Conservation (phyloP, 2,113 vertebrate genomes). For the Tichodroma muraria region DNA sequence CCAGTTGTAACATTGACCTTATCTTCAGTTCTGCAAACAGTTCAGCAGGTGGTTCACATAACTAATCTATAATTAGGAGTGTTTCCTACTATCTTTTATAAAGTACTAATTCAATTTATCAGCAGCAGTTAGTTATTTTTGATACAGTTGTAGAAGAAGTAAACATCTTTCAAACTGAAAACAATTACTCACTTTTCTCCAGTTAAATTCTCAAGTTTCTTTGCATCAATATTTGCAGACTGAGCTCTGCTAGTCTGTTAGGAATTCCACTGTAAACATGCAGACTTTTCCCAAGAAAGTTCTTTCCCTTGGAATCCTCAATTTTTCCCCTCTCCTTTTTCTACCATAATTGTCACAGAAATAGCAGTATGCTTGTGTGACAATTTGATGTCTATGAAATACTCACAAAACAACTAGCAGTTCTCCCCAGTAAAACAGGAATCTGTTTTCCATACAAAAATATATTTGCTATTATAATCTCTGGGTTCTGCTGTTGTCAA, state of each 20-base stretch:
- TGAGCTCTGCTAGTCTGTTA: neutral
- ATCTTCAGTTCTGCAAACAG: neutral
- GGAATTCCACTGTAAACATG: neutral
- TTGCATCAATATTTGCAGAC: neutral
- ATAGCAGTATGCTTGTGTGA: neutral
- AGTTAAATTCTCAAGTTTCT: neutral
- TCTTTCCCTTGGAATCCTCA: neutral
- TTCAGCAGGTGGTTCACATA: neutral
- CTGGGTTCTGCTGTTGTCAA: neutral
- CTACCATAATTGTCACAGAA: neutral
- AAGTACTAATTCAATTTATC: neutral
- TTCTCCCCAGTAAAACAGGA: neutral
- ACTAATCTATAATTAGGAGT: neutral
- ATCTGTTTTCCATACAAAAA: neutral
- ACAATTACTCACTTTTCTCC: neutral
- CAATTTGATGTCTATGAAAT: neutral
- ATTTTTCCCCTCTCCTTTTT: neutral
- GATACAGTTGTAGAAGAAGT: neutral
- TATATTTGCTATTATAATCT: neutral
- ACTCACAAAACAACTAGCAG: neutral
- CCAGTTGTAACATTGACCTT: neutral
- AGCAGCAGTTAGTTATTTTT: neutral
- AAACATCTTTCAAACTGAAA: neutral
- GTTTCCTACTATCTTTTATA: neutral
- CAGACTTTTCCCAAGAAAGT: neutral